Evolutionary conservation across 1,140 invertebrate species (phyloP).

Genomic region (Dermatophagoides farinae): DNA sequence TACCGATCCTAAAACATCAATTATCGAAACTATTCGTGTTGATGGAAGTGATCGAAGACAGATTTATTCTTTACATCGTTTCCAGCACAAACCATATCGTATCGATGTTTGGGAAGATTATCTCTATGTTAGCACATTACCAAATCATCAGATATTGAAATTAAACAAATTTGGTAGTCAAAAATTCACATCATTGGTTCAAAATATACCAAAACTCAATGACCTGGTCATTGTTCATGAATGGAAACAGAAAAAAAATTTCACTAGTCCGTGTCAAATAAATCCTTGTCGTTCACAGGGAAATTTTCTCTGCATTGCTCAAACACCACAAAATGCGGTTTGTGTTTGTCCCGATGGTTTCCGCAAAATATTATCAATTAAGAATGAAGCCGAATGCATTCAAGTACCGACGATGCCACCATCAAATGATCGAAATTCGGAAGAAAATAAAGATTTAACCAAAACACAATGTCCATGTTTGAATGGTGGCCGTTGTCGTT

Average conservation of each 20-base stretch:
- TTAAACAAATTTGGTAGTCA: slow-evolving; percentile 45
- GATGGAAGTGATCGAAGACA: slow-evolving; percentile 13
- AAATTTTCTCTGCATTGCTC: slow-evolving; percentile 21
- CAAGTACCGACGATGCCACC: slow-evolving; percentile 9
- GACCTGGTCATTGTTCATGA: slow-evolving; percentile 46
- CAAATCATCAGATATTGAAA: slow-evolving; percentile 38
- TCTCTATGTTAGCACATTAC: slow-evolving; percentile 42
- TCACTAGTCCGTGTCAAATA: slow-evolving; percentile 24
- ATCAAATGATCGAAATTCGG: neutral
- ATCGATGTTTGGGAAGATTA: slow-evolving; percentile 51
- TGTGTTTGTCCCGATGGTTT: slow-evolving; percentile 46
- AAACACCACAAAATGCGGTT: slow-evolving; percentile 18
- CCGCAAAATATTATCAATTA: slow-evolving; percentile 21
- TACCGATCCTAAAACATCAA: slow-evolving; percentile 35
- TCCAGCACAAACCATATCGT: slow-evolving; percentile 36
- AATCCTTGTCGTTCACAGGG: slow-evolving; percentile 2
- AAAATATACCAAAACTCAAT: slow-evolving; percentile 34
- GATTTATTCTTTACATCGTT: slow-evolving; percentile 16
- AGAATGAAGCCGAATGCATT: slow-evolving; percentile 11
- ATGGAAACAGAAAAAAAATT: slow-evolving; percentile 35
- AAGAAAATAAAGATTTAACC: neutral
- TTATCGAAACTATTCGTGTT: slow-evolving; percentile 56
- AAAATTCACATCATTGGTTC: slow-evolving; percentile 33
- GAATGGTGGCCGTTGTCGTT: slow-evolving; percentile 35
- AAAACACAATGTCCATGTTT: slow-evolving; percentile 14